Evolutionary conservation across 2,113 vertebrate genomes (phyloP).

Genomic region (Oryzias javanicus): DNA sequence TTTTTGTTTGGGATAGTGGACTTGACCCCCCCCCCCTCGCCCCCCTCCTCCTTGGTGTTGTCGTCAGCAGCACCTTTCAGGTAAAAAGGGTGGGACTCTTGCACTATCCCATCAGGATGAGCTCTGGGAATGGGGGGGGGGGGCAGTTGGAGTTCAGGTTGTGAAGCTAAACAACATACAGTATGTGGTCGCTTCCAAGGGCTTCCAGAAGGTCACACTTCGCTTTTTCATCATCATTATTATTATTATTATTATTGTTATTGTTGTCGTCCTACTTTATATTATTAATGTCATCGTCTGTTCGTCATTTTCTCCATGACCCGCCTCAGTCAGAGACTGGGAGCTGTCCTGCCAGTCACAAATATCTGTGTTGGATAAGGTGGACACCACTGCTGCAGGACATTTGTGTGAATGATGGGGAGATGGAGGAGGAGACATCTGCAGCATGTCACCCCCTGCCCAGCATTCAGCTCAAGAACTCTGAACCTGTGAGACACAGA

Average conservation of each 20-base stretch:
- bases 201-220: slow-evolving; percentile 70
- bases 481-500: slow-evolving; percentile 24
- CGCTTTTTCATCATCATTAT: slow-evolving; percentile 41
- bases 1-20: too few relatives aligned
- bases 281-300: slow-evolving; percentile 68
- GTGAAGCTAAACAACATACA: slow-evolving; percentile 56
- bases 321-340: slow-evolving; percentile 57
- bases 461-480: slow-evolving; percentile 10
- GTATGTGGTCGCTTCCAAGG: slow-evolving; percentile 56
- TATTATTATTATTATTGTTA: slow-evolving; percentile 45
- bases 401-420: not conserved
- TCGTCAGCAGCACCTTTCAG: slow-evolving; percentile 24
- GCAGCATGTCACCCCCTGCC: slow-evolving; percentile 2
- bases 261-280: slow-evolving; percentile 60
- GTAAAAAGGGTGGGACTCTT: slow-evolving; percentile 62
- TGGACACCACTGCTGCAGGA: slow-evolving; percentile 49
- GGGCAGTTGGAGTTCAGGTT: slow-evolving; percentile 44
- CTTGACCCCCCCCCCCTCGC: too few relatives aligned
- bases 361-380: slow-evolving; percentile 20
- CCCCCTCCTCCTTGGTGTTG: slow-evolving; percentile 4
- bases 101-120: slow-evolving; percentile 71
- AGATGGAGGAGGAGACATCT: slow-evolving; percentile 4
- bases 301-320: slow-evolving; percentile 59
- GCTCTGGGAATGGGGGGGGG: slow-evolving; percentile 20
- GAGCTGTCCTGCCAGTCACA: slow-evolving; percentile 17